Evolutionary conservation across 2,888 invertebrate genomes (phyloP).

Genomic region (Penaeus monodon): DNA sequence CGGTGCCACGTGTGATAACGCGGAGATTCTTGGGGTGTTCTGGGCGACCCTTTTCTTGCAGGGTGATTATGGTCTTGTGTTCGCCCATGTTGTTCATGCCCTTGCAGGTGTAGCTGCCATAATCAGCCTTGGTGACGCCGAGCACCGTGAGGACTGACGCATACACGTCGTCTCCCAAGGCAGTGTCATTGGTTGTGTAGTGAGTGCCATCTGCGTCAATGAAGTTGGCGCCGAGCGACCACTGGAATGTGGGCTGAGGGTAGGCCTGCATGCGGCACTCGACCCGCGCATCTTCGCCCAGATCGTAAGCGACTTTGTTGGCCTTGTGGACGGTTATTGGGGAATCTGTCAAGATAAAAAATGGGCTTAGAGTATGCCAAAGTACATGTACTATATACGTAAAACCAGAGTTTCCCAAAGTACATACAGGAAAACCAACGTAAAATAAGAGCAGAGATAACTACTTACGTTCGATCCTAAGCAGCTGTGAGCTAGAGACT

Average conservation of each 20-base stretch:
- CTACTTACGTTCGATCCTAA: slow-evolving; percentile 87
- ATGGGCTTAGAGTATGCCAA: slow-evolving; percentile 6
- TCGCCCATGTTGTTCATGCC: slow-evolving; percentile 89
- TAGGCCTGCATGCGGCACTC: slow-evolving; percentile 91
- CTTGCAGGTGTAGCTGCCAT: slow-evolving; percentile 91
- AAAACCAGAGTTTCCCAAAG: not conserved
- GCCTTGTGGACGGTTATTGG: slow-evolving; percentile 85
- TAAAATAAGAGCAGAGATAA: not conserved
- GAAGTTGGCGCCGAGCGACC: slow-evolving; percentile 80
- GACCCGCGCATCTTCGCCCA: slow-evolving; percentile 86
- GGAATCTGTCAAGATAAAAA: slow-evolving; percentile 76
- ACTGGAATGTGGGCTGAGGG: slow-evolving; percentile 92
- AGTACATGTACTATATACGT: not conserved
- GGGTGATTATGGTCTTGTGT: slow-evolving; percentile 74
- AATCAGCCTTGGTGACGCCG: slow-evolving; percentile 84
- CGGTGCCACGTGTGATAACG: slow-evolving; percentile 82
- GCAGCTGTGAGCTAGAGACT: slow-evolving; percentile 89
- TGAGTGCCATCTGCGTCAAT: slow-evolving; percentile 83
- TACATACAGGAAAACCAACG: not conserved
- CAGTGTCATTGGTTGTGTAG: slow-evolving; percentile 50
- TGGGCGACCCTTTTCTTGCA: slow-evolving; percentile 89
- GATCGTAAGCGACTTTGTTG: slow-evolving; percentile 82
- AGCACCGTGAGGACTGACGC: slow-evolving; percentile 78
- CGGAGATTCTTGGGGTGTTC: slow-evolving; percentile 83
- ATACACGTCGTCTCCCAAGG: slow-evolving; percentile 63